Evolutionary conservation across 2,888 invertebrate genomes (phyloP).

Genomic region (Podabrus alpinus): DNA sequence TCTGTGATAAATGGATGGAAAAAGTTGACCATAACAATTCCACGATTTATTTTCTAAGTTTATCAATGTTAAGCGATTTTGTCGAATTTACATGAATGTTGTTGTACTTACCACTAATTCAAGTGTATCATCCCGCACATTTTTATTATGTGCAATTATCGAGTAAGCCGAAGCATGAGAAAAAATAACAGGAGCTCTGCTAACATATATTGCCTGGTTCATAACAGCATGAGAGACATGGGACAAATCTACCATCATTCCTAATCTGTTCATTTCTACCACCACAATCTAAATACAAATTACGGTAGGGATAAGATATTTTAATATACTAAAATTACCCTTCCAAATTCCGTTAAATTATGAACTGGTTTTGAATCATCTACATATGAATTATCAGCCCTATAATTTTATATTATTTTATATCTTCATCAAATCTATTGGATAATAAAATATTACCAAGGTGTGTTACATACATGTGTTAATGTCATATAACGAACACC

Average conservation of each 20-base stretch:
- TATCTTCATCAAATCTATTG: neutral
- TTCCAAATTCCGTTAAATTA: conserved; percentile 55
- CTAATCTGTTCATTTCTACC: conserved; percentile 48
- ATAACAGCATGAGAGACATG: conserved; percentile 65
- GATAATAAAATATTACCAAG: conserved; percentile 57
- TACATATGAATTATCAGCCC: conserved; percentile 54
- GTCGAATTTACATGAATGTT: neutral
- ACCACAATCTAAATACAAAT: conserved; percentile 13
- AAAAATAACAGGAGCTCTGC: conserved; percentile 65
- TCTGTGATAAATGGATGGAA: conserved; percentile 66
- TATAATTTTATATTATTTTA: conserved; percentile 34
- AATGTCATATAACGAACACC: conserved; percentile 66
- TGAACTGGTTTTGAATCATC: conserved; percentile 41
- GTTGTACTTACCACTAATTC: conserved; percentile 54
- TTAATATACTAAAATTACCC: conserved; percentile 41
- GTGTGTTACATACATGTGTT: conserved; percentile 66
- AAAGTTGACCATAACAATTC: conserved; percentile 78
- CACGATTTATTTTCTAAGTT: conserved; percentile 67
- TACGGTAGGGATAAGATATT: neutral
- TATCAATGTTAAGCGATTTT: neutral
- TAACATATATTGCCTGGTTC: conserved; percentile 58
- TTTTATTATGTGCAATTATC: conserved; percentile 59
- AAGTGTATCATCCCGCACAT: conserved; percentile 65
- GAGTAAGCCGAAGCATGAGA: conserved; percentile 64
- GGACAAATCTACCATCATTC: conserved; percentile 66